Conservation (phyloP, 2,888 invertebrate genomes). For the Thecocarcelia acutangulata region DNA sequence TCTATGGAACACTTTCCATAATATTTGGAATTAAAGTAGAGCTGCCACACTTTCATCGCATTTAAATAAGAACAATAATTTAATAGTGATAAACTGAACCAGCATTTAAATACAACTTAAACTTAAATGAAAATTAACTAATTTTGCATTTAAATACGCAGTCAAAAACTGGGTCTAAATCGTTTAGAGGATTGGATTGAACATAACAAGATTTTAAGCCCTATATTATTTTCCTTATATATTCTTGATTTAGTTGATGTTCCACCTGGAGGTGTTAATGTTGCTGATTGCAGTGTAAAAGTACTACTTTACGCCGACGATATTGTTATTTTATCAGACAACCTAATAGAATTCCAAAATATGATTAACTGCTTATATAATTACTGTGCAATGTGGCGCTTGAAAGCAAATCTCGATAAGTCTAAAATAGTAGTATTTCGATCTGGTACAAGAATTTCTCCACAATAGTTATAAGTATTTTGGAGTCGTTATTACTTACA, state of each 20-base stretch:
- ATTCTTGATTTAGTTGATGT: not conserved
- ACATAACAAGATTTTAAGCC: not conserved
- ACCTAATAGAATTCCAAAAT: constrained; percentile 2
- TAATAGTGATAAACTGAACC: no score
- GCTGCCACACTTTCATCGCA: no score
- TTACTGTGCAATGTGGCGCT: constrained; percentile 29
- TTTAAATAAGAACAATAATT: no score
- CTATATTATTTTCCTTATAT: constrained; percentile 3
- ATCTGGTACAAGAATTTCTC: not conserved
- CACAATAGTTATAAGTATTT: no score
- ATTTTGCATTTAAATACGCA: no score
- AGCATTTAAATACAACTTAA: no score
- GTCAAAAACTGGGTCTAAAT: no score
- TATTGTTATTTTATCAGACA: constrained; percentile 29
- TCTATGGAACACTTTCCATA: no score
- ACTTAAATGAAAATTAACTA: no score
- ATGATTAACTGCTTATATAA: constrained; percentile 23
- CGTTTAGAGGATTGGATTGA: no score
- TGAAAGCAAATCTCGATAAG: constrained; percentile 1
- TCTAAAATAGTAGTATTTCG: not conserved
- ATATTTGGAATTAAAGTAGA: no score
- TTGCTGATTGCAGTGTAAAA: constrained; percentile 7
- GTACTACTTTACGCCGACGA: constrained; percentile 48
- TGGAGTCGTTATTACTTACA: no score
- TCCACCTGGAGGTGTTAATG: not conserved